Percentiles rank a stretch among this genome's conserved stretches.
These are phyloP conservation scores for Drosophila lini DNA, from an alignment of 1,140 invertebrate genomes.

Conservation along the genomic window DNA sequence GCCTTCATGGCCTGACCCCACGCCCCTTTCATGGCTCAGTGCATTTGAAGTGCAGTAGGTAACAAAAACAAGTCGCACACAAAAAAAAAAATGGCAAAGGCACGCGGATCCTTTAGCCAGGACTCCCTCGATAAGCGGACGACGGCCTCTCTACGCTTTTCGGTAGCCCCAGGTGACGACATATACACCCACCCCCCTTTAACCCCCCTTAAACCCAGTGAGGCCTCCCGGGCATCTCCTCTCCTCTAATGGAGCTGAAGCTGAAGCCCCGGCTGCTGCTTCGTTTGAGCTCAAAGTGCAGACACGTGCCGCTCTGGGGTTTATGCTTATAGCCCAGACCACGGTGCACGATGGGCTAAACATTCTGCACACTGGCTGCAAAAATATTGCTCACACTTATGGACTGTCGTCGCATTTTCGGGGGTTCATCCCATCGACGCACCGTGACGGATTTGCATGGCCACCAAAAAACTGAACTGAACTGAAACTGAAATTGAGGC, in stretches of 20 bases:
- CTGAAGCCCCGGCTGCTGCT: slow-evolving; percentile 42
- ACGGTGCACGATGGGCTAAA: slow-evolving; percentile 26
- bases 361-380: slow-evolving; percentile 54
- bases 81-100: slow-evolving; percentile 31
- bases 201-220: background rate
- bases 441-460: slow-evolving; percentile 77
- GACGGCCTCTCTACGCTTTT: slow-evolving; percentile 11
- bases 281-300: slow-evolving; percentile 75
- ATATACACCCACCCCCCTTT: slow-evolving; percentile 4
- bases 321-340: slow-evolving; percentile 12
- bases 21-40: slow-evolving; percentile 56
- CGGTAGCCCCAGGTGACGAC: slow-evolving; percentile 54
- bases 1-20: background rate
- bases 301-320: slow-evolving; percentile 66
- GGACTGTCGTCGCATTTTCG: slow-evolving; percentile 58
- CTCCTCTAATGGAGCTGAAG: slow-evolving; percentile 49
- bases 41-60: slow-evolving; percentile 78
- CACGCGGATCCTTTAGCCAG: slow-evolving; percentile 27
- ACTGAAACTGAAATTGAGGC: slow-evolving; percentile 1
- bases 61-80: slow-evolving; percentile 35
- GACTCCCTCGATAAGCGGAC: slow-evolving; percentile 21
- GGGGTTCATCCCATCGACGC: slow-evolving; percentile 58
- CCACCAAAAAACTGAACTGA: slow-evolving; percentile 21
- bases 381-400: slow-evolving; percentile 53
- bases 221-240: background rate